Evolutionary conservation across 2,888 invertebrate species (phyloP).

Genomic region (Allygus modestus): DNA sequence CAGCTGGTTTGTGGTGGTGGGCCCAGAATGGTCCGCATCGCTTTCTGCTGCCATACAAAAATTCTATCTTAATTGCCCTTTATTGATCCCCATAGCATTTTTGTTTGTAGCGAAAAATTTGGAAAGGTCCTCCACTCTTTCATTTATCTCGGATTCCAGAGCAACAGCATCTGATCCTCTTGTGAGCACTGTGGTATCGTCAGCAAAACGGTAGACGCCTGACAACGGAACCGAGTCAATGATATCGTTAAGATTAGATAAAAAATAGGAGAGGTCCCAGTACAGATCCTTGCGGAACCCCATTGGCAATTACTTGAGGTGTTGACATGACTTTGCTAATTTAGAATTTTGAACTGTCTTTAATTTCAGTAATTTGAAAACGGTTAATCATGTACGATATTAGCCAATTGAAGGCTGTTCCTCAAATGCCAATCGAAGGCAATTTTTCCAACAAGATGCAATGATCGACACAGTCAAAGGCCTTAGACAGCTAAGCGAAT

Average conservation of each 20-base stretch:
- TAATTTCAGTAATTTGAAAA: conserved; percentile 9
- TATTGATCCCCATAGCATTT: too few species aligned
- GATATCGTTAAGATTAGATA: conserved; percentile 3
- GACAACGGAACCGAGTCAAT: conserved; percentile 2
- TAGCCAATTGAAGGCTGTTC: neutral
- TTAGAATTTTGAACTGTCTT: neutral
- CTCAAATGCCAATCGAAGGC: neutral
- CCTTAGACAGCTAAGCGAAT: neutral
- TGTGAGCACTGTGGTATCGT: conserved; percentile 5
- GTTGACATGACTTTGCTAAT: neutral
- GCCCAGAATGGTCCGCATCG: too few species aligned
- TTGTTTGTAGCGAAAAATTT: neutral
- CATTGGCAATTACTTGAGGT: neutral
- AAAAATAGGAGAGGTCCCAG: conserved; percentile 6
- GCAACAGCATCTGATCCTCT: neutral
- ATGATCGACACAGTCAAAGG: conserved; percentile 5
- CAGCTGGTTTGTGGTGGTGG: too few species aligned
- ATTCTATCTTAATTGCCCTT: too few species aligned
- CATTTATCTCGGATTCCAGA: conserved; percentile 12
- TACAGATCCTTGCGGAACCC: conserved; percentile 39
- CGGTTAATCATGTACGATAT: neutral
- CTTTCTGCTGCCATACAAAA: too few species aligned
- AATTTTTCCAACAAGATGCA: conserved; percentile 7
- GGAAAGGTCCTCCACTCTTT: conserved; percentile 1
- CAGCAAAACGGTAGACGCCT: conserved; percentile 6